Percentiles rank a stretch among this genome's conserved stretches.
These are phyloP conservation scores for Montipora efflorescens DNA, from an alignment of 64 coral and sea anemone species.

Conservation along the genomic window DNA sequence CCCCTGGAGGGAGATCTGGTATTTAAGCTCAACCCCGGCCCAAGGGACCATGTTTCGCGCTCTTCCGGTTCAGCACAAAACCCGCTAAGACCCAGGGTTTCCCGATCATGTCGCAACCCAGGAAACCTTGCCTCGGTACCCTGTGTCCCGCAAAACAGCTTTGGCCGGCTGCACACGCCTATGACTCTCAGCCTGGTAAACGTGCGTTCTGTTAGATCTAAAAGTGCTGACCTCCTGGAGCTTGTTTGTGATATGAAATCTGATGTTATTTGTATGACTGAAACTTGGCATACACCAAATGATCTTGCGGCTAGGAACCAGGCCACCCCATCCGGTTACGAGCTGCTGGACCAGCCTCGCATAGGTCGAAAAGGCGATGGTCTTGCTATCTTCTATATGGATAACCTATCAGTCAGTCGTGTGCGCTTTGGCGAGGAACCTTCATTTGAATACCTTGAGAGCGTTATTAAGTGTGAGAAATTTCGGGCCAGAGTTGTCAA, in stretches of 20 bases:
- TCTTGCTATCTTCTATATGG: neutral
- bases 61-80: neutral
- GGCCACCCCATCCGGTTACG: neutral
- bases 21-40: slow-evolving; percentile 20
- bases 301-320: neutral
- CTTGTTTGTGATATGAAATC: no score
- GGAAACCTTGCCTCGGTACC: no score
- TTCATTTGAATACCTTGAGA: slow-evolving; percentile 20
- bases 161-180: no score
- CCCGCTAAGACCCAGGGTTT: no score
- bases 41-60: neutral
- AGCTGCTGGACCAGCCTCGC: neutral
- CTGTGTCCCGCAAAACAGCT: no score
- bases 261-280: no score
- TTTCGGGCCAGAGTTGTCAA: neutral
- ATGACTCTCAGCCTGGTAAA: no score
- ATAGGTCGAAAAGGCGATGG: neutral
- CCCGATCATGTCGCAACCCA: no score
- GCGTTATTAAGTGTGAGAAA: neutral
- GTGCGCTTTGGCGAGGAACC: neutral
- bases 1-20: slow-evolving; percentile 14
- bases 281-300: no score
- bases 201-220: no score
- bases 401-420: neutral
- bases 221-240: no score